Base-by-base conservation (phyloP, 2,888 invertebrate species). In the Drosophila glabriapex region DNA sequence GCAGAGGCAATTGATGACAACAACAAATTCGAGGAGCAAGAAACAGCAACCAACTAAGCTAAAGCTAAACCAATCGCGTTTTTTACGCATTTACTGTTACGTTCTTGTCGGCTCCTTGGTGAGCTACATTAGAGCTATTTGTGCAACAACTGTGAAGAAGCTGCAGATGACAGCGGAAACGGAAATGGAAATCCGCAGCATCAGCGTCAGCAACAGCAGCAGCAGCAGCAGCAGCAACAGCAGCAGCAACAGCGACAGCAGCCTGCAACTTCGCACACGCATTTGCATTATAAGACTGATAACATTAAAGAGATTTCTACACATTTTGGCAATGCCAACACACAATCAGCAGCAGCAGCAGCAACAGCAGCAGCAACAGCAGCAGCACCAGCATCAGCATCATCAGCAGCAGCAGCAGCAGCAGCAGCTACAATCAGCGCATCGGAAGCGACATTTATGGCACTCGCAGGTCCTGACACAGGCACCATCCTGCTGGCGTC, bases 201-300 rank as follows among this genome's bases (percentile, higher is more conserved):
- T 59, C 39, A 65, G 56, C 65, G 28, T 46, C 46, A 39, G 53
- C 65, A 22, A 60, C 64, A 59, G 46, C 49, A 31, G 2, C n/a
- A n/a, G 60, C 52, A 68, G 25, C 43, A 43, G 55, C 39, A 65
- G 56, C 65, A 39, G 53, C 65, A 22, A 60, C 64, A 58, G 43
- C 49, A 3, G 3, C 54, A 39, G 46, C 49, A 49, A 28, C 64
- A 59, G 46, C 49, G 41, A 35, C 55, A 39, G 46, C 28, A 50
- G 10, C 33, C 52, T 67, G 76, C 77, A 76, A 71, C 71, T 67
- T 76, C 77, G 68, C 54, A 60, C 82, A 89, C 92, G 90, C 91
- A 92, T 92, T 92, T 91, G 91, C 92, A 92, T 85, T 90, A 92
- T 92, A 92, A 92, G 92, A 92, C 92, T 92, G 92, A 92, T 92